These are phyloP conservation scores for Lacerta viridis DNA, from an alignment of 2,797 vertebrate genomes.

Conservation along the genomic window DNA sequence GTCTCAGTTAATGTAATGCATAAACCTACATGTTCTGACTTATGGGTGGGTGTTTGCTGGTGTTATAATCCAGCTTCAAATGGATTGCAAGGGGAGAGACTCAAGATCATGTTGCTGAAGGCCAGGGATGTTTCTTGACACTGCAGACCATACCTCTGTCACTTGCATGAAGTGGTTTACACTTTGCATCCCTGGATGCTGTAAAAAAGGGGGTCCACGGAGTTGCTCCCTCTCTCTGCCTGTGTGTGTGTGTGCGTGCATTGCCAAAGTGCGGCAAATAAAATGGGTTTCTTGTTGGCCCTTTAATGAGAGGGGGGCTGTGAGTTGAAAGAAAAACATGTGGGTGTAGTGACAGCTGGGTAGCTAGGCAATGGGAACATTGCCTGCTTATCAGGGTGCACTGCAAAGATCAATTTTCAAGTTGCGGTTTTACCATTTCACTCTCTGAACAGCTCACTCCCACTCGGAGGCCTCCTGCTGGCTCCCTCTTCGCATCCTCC, in stretches of 20 bases:
- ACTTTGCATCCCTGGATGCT: neutral
- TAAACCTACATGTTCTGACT: neutral
- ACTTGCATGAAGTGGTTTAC: neutral
- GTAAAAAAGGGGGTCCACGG: neutral
- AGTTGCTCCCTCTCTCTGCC: neutral
- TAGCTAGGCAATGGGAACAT: slow-evolving; percentile 52
- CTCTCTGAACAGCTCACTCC: slow-evolving; percentile 34
- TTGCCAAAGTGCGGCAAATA: neutral
- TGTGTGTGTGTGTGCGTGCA: neutral
- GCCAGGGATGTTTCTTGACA: neutral
- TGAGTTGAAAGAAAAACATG: slow-evolving; percentile 41
- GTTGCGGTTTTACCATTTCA: slow-evolving; percentile 43
- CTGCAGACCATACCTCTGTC: neutral
- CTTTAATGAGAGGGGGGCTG: slow-evolving; percentile 25
- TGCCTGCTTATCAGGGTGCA: slow-evolving; percentile 51
- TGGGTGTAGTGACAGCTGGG: slow-evolving; percentile 54
- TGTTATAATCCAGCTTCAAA: neutral
- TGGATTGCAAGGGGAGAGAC: neutral
- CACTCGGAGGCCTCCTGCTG: slow-evolving; percentile 30
- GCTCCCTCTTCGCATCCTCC: neutral
- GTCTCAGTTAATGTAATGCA: neutral
- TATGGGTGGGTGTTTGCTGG: neutral
- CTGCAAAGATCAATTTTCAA: slow-evolving; percentile 44
- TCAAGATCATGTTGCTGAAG: neutral
- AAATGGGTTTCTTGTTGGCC: slow-evolving; percentile 28